Percentiles rank a stretch among this genome's conserved stretches.
These are phyloP conservation scores for Heliangelus exortis DNA, from an alignment of 2,797 vertebrate species.

Conservation along the genomic window DNA sequence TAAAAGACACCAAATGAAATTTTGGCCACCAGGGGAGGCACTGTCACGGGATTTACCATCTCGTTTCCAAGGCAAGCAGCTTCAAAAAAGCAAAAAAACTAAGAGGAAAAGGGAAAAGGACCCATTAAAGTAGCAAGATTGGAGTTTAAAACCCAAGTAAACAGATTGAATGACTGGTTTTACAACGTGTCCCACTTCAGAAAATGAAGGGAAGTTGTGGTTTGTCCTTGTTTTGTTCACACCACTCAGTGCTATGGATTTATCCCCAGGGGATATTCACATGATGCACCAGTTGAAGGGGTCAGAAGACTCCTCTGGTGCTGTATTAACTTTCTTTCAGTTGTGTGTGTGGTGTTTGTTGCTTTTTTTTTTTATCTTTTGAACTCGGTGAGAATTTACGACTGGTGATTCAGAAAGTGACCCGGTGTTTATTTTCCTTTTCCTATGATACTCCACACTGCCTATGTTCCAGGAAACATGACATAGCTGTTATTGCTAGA, in stretches of 20 bases:
- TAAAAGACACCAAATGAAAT: not conserved
- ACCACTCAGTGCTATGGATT: not conserved
- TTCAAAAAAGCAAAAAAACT: not conserved
- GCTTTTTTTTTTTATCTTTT: too few species aligned
- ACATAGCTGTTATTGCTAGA: constrained; percentile 56
- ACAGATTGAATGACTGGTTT: not conserved
- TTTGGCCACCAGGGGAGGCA: not conserved
- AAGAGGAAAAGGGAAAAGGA: not conserved
- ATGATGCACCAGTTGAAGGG: not conserved
- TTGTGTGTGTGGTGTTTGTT: accelerated
- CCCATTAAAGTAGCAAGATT: not conserved
- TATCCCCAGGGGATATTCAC: not conserved
- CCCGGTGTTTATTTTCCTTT: constrained; percentile 60
- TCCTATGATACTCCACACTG: constrained; percentile 22
- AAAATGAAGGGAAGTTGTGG: not conserved
- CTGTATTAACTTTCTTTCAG: not conserved
- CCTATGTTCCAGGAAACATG: constrained; percentile 57
- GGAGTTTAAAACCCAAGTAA: not conserved
- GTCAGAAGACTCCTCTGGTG: not conserved
- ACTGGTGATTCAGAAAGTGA: constrained; percentile 22
- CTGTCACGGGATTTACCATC: accelerated
- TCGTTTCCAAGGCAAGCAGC: not conserved
- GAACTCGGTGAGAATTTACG: constrained; percentile 15
- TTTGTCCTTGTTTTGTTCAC: not conserved
- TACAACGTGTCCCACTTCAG: not conserved